phyloP scores from a whole-genome alignment of 2,113 vertebrate genomes.

The Pyxicephalus adspersus region DNA sequence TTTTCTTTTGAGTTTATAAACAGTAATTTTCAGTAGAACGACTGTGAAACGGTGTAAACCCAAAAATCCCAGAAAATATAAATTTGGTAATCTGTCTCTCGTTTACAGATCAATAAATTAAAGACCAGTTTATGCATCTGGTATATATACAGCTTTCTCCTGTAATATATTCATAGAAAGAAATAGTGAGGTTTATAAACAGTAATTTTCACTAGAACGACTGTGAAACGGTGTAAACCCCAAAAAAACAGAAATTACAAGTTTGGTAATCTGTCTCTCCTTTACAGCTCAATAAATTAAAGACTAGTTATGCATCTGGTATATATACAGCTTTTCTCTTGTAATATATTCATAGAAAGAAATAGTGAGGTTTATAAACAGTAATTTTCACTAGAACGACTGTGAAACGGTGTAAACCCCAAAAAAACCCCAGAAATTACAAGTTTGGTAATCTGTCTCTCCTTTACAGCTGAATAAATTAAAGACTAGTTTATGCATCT shows the following conservation, averaged over 20 bases:
- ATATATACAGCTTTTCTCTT: too few species aligned
- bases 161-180: too few species aligned
- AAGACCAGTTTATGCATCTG: too few species aligned
- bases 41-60: not conserved
- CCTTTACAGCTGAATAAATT: too few species aligned
- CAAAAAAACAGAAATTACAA: not conserved
- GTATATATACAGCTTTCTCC: too few species aligned
- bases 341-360: too few species aligned
- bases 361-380: constrained; percentile 45
- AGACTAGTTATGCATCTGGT: too few species aligned
- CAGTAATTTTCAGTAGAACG: constrained; percentile 7
- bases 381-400: not conserved
- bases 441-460: not conserved
- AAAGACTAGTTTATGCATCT: too few species aligned
- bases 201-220: constrained; percentile 2
- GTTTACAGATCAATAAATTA: too few species aligned
- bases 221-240: not conserved
- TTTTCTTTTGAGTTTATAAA: constrained; percentile 24
- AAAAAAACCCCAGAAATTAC: not conserved
- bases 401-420: not conserved
- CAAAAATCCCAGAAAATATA: not conserved
- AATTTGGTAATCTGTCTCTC: not conserved
- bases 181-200: constrained; percentile 46
- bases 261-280: not conserved
- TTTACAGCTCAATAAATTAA: too few species aligned